Evolutionary conservation across 2,797 vertebrate genomes (phyloP), one percentile per base, ranked within the genome.

Genomic region (Platyrinchus mystaceus): DNA sequence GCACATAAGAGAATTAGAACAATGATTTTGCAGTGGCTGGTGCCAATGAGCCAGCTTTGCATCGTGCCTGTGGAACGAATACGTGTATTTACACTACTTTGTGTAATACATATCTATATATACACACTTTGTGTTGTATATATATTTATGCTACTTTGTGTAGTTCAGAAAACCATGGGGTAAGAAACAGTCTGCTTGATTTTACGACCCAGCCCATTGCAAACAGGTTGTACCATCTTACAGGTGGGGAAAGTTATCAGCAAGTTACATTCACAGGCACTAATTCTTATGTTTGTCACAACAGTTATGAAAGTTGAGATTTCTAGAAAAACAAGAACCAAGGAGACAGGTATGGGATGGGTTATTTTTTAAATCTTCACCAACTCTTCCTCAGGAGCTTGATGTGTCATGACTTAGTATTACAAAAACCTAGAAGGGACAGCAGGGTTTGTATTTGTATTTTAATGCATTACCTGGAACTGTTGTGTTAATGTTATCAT

Each of bases 11-110:
- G 36, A 59, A 14, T 26, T 14, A 60, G 36, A 60, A 39, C 53
- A 83, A 80, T 44, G 52, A 44, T 44, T 92, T 76, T 84, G 70
- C 84, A 95, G 93, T 41, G 22, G 55, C 90, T 80, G 71, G 36
- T 70, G 21, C 37, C 58, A 89, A 78, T 20, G 50, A 91, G 88
- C 14, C 63, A 90, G 50, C 19, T 62, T 69, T 52, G 34, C 5
- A 1, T 36, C 49, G 30, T n/a, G 18, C 26, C 60, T 50, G 44
- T 2, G 2, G 13, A 77, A 58, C 12, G 46, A 81, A 43, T 18
- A 16, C 7, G 6, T 41, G 9, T 43, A 43, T 83, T 66, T 56
- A 81, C 43, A 46, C 47, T 41, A 39, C 24, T 56, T 66, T 5
- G 41, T 7, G 18, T 9, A 17, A 49, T 49, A 24, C 14, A 15